Base-by-base conservation (phyloP, 2,797 vertebrate species). In the Amphiprion clarkii region DNA sequence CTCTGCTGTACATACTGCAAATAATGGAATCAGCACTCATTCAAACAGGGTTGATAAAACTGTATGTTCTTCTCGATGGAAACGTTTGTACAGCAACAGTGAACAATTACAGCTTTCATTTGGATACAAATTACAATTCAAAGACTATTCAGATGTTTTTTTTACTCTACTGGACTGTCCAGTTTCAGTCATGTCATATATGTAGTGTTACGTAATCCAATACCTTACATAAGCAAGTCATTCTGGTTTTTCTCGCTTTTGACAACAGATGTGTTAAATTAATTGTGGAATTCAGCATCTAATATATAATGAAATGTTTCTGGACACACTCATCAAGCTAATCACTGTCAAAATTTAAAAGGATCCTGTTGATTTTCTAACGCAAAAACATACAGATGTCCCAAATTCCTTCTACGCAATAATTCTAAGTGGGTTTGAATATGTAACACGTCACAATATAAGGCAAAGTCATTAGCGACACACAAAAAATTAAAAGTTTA, bases 161-260 rank as follows among this genome's bases (percentile, higher is more conserved):
- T 33, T 33, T 33, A 33, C 33, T 33, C 33, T 33, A 33, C 25
- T 36, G 14, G n/a, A 12, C 0, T 19, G 14, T 33, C 5, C 6
- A 44, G n/a, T 48, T 48, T 31, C 4, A 4, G 36, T 48, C 23
- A 60, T 40, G 25, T 71, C 31, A 67, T 63, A 52, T 33, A 25
- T 31, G 23, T 42, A 27, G 9, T 57, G 9, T 54, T 12, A 33
- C 16, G 16, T 58, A 33, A 40, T 25, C 31, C 3, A 36, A 49
- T 21, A 63, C 57, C 25, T 63, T 31, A 14, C 42, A 11, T 8
- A 9, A 21, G 16, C 27, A 51, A 4, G 9, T 39, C 36, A 27
- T 29, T n/a, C 62, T 52, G 6, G 3, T 25, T 51, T 56, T 25
- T 3, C 4, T 14, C 27, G 9, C 10, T 36, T 10, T 53, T 52